Conservation (phyloP, 2,113 vertebrate species). For the Ramphastos sulfuratus region DNA sequence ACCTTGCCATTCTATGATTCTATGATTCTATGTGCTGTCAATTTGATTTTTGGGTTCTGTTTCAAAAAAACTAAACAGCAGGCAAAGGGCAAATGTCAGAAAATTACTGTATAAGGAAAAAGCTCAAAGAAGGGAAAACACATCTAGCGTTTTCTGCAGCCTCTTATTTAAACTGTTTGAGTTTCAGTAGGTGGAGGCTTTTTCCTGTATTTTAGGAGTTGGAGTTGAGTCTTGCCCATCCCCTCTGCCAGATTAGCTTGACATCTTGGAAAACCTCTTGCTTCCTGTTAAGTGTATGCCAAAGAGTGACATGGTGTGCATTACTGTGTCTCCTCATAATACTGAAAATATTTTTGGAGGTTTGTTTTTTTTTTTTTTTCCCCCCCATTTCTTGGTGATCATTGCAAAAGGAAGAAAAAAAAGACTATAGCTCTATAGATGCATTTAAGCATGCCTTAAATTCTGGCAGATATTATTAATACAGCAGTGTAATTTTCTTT, state of each 20-base stretch:
- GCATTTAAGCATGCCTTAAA: constrained; percentile 37
- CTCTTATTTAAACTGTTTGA: background rate
- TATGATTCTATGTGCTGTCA: background rate
- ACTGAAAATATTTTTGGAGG: constrained; percentile 49
- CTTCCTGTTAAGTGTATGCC: background rate
- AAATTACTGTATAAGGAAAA: background rate
- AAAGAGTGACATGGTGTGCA: background rate
- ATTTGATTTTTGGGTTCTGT: background rate
- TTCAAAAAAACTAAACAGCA: background rate
- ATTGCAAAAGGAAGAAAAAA: background rate
- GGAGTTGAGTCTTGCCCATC: background rate
- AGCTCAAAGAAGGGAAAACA: background rate
- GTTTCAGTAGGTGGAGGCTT: background rate
- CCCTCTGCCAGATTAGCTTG: constrained; percentile 33
- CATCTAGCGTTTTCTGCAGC: background rate
- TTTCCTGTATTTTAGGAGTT: background rate
- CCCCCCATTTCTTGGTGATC: background rate
- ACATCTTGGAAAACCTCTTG: constrained; percentile 16
- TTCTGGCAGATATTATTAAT: background rate
- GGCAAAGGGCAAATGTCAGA: background rate
- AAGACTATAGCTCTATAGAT: background rate
- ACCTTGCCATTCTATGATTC: too few species aligned
- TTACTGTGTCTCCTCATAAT: background rate
- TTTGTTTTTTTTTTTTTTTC: constrained; percentile 10
- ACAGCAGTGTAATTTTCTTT: background rate